phyloP scores from a whole-genome alignment of 1,140 invertebrate species.

The Lordiphosa clarofinis region DNA sequence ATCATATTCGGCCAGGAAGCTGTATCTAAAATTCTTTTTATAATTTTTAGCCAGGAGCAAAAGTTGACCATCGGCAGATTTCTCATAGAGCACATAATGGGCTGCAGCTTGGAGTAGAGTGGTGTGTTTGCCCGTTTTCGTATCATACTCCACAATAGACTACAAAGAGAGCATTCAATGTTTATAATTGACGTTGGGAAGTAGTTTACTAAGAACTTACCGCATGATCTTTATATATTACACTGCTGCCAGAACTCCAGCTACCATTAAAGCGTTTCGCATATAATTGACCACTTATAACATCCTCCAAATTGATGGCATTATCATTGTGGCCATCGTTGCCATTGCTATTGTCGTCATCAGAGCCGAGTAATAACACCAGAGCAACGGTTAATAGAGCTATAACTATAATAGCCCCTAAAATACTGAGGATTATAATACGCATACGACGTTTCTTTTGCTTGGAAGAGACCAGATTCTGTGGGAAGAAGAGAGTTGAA shows the following conservation, averaged over 20 bases:
- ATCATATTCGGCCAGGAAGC: constrained; percentile 82
- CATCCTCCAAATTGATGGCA: constrained; percentile 79
- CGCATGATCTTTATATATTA: constrained; percentile 56
- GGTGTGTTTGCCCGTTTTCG: constrained; percentile 35
- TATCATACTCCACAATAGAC: constrained; percentile 64
- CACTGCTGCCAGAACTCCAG: constrained; percentile 80
- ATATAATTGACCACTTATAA: constrained; percentile 79
- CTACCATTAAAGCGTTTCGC: constrained; percentile 81
- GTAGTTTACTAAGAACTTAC: constrained; percentile 30
- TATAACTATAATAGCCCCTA: constrained; percentile 41
- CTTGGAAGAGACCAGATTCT: constrained; percentile 72
- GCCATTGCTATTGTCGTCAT: constrained; percentile 9
- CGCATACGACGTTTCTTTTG: constrained; percentile 59
- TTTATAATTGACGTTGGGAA: too few species aligned
- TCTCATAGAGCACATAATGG: constrained; percentile 64
- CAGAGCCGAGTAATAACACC: constrained; percentile 41
- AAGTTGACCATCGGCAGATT: constrained; percentile 65
- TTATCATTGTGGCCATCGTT: constrained; percentile 24
- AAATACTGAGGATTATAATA: constrained; percentile 46
- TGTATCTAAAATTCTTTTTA: constrained; percentile 83
- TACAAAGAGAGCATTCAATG: constrained; percentile 4
- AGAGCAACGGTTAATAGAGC: constrained; percentile 53
- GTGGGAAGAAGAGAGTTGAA: not conserved
- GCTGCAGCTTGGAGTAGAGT: constrained; percentile 38
- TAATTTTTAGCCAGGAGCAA: constrained; percentile 68